Evolutionary conservation across 2,797 vertebrate genomes (phyloP).

Genomic region (Hippocampus kuda): DNA sequence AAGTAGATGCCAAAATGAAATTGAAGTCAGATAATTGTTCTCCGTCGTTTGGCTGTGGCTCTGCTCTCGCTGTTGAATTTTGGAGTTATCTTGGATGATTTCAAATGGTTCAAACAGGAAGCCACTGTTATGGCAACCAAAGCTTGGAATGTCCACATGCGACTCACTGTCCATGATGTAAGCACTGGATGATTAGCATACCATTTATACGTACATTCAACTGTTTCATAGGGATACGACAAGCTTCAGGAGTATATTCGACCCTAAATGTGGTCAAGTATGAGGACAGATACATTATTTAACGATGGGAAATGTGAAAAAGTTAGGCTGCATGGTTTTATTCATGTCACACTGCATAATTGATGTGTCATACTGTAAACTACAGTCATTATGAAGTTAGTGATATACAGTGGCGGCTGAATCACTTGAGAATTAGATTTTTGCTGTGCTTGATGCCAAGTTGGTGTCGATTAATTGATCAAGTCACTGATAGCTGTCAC

Average conservation of each 20-base stretch:
- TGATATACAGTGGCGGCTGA: too few species aligned
- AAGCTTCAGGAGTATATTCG: neutral
- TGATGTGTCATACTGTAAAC: too few species aligned
- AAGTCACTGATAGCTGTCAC: too few species aligned
- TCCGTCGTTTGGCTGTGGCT: neutral
- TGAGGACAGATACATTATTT: neutral
- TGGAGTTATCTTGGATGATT: neutral
- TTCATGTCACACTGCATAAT: neutral
- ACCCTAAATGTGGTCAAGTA: neutral
- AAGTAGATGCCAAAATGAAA: neutral
- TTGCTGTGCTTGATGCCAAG: too few species aligned
- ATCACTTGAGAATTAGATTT: too few species aligned
- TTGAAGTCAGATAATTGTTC: neutral
- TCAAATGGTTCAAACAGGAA: constrained; percentile 4
- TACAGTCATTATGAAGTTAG: too few species aligned
- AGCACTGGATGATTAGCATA: neutral
- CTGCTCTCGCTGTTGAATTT: neutral
- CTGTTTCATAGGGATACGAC: neutral
- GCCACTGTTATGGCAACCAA: constrained; percentile 6
- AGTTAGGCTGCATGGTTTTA: neutral
- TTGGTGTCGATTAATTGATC: too few species aligned
- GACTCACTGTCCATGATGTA: constrained; percentile 3
- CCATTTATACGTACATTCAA: neutral
- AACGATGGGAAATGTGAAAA: neutral
- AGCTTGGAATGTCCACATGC: constrained; percentile 5